These are phyloP conservation scores for Cassiopea xamachana DNA, from an alignment of 30 jellyfish, hydroid and myxozoan genomes.

Conservation along the genomic window DNA sequence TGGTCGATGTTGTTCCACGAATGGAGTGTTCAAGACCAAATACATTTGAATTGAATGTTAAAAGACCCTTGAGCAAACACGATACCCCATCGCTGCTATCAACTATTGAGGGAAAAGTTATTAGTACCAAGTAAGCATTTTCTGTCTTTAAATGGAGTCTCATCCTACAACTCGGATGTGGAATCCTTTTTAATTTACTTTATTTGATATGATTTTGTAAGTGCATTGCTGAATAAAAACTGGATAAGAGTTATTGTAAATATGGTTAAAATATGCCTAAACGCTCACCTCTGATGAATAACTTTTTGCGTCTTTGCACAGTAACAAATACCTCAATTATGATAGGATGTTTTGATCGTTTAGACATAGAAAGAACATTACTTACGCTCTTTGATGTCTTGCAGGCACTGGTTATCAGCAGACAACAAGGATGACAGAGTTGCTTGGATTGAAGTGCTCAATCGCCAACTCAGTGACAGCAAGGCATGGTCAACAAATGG, in stretches of 20 bases:
- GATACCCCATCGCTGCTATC: conserved; percentile 83
- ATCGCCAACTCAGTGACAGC: conserved; percentile 94
- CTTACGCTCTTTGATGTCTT: neutral
- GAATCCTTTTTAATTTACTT: no score
- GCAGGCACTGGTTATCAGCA: conserved; percentile 91
- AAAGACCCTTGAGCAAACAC: conserved; percentile 53
- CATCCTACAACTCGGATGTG: neutral
- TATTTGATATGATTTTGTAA: no score
- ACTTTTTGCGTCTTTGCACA: no score
- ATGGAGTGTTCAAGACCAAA: conserved; percentile 99
- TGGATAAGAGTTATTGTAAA: no score
- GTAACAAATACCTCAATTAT: no score
- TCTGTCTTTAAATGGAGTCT: neutral
- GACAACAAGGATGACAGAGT: conserved; percentile 95
- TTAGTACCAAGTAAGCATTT: conserved; percentile 72
- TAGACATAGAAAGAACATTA: no score
- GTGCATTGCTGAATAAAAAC: no score
- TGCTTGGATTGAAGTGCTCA: conserved; percentile 92
- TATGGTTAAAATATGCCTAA: no score
- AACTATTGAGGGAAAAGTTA: conserved; percentile 85
- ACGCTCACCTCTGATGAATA: no score
- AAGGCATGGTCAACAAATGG: conserved; percentile 82
- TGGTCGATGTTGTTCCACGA: conserved; percentile 88
- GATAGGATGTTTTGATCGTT: no score
- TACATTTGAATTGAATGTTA: conserved; percentile 89